Evolutionary conservation across 2,888 invertebrate species (phyloP), one percentile per base, ranked within the genome.

Genomic region (Prenolepis imparis): DNA sequence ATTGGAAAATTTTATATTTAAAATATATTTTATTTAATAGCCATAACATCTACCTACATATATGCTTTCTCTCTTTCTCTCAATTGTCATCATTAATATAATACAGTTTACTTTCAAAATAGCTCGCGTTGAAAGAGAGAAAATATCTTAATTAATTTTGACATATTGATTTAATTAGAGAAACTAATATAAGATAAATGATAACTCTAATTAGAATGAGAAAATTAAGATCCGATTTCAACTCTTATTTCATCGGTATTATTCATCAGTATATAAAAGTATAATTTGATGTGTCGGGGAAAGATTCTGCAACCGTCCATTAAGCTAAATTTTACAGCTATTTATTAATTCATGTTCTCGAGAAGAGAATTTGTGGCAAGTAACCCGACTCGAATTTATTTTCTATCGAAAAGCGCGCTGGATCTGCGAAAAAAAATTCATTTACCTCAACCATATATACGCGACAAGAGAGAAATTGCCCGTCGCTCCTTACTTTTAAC

Each of bases 281-380:
- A 15, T 61, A 61, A 63, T 74, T 63, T 15, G 28, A n/a, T 24
- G 18, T 21, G 0, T 24, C 39, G 24, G n/a, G 24, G 24, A 52
- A 67, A 15, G 28, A 75, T 1, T 11, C 3, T 21, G 21, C 28
- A 11, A 32, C 32, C 11, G 15, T 63, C 12, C 24, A 55, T 55
- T 24, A 9, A 52, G 8, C 0, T 18, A 52, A 68, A 68, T 55
- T 68, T 12, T n/a, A 1, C 9, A 24, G 28, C 18, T 52, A 36
- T 55, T 66, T 77, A 28, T 77, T 68, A 55, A 77, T 77, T 68
- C 9, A n/a, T 24, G 8, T 28, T n/a, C 2, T 77, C 21, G 12
- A 39, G 55, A 68, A 24, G 9, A 24, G 12, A 67, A 2, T 36
- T n/a, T 24, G 36, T 12, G 9, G 3, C 3, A 41, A 9, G 6